Evolutionary conservation across 2,797 vertebrate species (phyloP), one percentile per base, ranked within the genome.

Genomic region (Protosalanx chinensis): DNA sequence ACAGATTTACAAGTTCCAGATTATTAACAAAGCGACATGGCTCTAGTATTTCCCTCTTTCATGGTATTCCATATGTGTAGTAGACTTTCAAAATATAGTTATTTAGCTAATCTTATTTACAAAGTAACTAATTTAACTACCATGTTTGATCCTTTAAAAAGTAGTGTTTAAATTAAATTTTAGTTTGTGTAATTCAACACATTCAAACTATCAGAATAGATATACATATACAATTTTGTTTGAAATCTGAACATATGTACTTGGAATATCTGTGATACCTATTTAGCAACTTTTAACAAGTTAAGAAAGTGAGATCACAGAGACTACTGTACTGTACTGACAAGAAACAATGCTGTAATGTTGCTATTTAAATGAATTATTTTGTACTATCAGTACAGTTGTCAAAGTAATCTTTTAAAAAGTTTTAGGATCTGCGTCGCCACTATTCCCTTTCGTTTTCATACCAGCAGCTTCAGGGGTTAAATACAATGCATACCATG

Each of bases 41-140:
- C 79, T 41, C 10, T 87, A 88, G 64, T 79, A 72, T 82, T 87
- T 85, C 73, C 76, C 79, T 73, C 75, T 76, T 53, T 86, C 73
- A 84, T 51, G 75, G 18, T 78, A 59, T 79, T 82, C 64, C 72
- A 81, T 71, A 77, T 81, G 75, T 67, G 70, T 72, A 76, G 67
- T 76, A 63, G 68, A 68, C 41, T 88, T 88, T 51, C 87, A 84
- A 86, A 89, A 88, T 87, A 90, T 80, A 91, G 77, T 78, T 57
- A 83, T 80, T 79, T 20, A 77, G 73, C 89, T 93, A 91, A 77
- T 86, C 72, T 89, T 93, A 93, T 93, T 88, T 93, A 93, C 91
- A 93, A 90, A 91, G 87, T 84, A 72, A 58, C 51, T 56, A 16
- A 72, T 65, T 86, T 70, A 66, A 83, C 89, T 91, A 91, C 79